Base-by-base conservation (phyloP, 2,888 invertebrate species). In the Eretmocerus hayati region DNA sequence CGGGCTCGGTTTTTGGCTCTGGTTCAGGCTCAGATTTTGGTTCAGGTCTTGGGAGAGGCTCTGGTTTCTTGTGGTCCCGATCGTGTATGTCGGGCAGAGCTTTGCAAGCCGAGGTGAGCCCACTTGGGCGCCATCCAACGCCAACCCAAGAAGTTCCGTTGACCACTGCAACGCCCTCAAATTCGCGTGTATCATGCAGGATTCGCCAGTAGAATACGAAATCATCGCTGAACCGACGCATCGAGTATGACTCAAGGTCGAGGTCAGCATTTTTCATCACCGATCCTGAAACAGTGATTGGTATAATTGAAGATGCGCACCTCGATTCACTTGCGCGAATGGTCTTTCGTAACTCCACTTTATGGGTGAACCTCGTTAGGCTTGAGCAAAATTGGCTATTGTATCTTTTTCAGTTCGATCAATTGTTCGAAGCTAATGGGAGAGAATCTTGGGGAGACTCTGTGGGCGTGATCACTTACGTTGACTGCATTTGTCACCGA, bases 41-140 rank as follows among this genome's bases (percentile, higher is more conserved):
- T 45, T 69, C 64, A 1, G 74, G 72, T 53, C 75, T 71, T 0
- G 74, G 69, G 54, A 75, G 63, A n/a, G 67, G 62, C 53, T 67
- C 67, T 11, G 66, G 54, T 15, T 44, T 43, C 18, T 47, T 47
- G 2, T 11, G 4, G 8, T 36, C 56, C 46, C 52, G 67, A 36
- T 77, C 78, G 9, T 72, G 73, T 23, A 85, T 76, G 0, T 82
- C 75, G 0, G 91, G 91, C 68, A 89, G 89, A 60, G 88, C 85
- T 62, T 85, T 85, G 66, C 91, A 91, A 44, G 80, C 77, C 18
- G 85, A 81, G 0, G 84, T 87, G 46, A 89, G 63, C 9, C 79
- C 78, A 33, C 75, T 77, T 0, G 95, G 92, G 46, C 94, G 77
- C 94, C 95, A 96, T n/a, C 96, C 96, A 5, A 96, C 59, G 6